Evolutionary conservation across 2,888 invertebrate species (phyloP), one percentile per base, ranked within the genome.

Genomic region (Philonicus albiceps): DNA sequence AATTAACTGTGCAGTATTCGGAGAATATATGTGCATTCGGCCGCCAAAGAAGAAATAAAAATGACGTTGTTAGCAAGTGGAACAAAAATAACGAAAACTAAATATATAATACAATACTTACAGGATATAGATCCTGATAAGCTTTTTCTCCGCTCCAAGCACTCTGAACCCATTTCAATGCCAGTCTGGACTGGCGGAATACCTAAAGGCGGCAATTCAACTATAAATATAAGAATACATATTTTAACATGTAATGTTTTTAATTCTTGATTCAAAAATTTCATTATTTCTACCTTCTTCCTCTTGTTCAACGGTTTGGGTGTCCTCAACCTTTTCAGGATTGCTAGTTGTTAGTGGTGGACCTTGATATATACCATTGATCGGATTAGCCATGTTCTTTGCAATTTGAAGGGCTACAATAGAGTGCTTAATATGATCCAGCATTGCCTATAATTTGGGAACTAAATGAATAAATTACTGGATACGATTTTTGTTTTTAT

Each of bases 331-430:
- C 55, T 64, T 84, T 37, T 78, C 78, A 40, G 8, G 5, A 40
- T 37, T 37, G 7, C 30, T 88, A 55, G 84, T 87, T 86, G 89
- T 85, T 81, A 88, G 88, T 76, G 90, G 90, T 89, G 95, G 95
- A 87, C 95, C 95, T 90, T 95, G 96, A 92, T 97, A 97, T 90
- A 97, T 95, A 86, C 97, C 97, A 92, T 97, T 97, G 13, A 97
- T 96, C 87, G 98, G 97, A 93, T 97, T 96, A 49, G 97, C 97
- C 89, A 97, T 97, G 93, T 97, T 97, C 96, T 99, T 99, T 89
- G 98, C 98, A 92, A 99, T 98, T 95, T 99, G 99, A 90, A 99
- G 94, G 91, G 98, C 95, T 89, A 99, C 98, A 93, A 99, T 99
- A 90, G 98, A 97, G 94, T 99, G 99, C 93, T 99, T 99, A 89